A percentile compares a stretch with the other conserved stretches of the same genome.
Conservation (phyloP, 1,140 invertebrate species). For the Drosophila persimilis region DNA sequence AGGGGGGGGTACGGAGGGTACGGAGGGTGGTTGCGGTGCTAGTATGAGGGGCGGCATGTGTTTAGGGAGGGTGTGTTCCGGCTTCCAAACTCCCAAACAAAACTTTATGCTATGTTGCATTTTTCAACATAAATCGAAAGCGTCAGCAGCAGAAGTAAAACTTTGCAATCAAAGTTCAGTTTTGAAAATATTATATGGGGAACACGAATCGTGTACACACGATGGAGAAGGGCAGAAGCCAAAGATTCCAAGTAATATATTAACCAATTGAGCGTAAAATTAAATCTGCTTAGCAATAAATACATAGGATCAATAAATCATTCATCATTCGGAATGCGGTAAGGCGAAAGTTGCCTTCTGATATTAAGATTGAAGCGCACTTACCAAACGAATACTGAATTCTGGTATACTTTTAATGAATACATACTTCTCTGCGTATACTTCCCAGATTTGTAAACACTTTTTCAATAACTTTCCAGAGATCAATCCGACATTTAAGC, state of each 20-base stretch:
- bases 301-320: constrained; percentile 33
- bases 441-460: too few relatives aligned
- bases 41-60: constrained; percentile 2
- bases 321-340: neutral
- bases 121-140: constrained; percentile 70
- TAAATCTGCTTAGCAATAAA: constrained; percentile 23
- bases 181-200: constrained; percentile 19
- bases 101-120: constrained; percentile 69
- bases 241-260: constrained; percentile 54
- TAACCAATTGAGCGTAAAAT: constrained; percentile 64
- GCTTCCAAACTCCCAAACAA: constrained; percentile 11
- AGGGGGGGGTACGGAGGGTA: too few relatives aligned
- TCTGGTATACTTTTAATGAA: too few relatives aligned
- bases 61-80: neutral
- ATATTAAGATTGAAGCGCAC: too few relatives aligned
- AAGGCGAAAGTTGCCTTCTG: too few relatives aligned
- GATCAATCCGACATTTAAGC: too few relatives aligned
- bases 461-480: too few relatives aligned
- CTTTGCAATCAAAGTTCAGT: constrained; percentile 46
- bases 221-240: neutral
- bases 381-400: too few relatives aligned
- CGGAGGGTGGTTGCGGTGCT: neutral
- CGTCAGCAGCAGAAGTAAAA: constrained; percentile 59
- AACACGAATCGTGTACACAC: constrained; percentile 17
- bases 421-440: too few relatives aligned